These are phyloP conservation scores for Rhabditoides inermis DNA, from an alignment of 2,888 invertebrate genomes.

Conservation along the genomic window DNA sequence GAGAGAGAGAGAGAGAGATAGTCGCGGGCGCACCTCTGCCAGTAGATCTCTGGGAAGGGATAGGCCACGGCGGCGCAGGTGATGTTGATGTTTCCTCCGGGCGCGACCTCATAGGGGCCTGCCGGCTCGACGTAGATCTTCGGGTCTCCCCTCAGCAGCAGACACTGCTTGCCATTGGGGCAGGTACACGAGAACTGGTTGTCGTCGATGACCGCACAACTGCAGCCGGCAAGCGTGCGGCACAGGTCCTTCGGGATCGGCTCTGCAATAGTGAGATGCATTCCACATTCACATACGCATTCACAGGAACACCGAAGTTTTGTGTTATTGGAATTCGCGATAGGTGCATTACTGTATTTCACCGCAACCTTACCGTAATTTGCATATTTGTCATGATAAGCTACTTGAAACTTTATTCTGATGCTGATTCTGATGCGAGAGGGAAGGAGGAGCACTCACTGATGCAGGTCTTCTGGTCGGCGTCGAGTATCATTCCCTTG, in stretches of 20 bases:
- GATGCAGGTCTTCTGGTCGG: constrained; percentile 43
- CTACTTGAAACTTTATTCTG: neutral
- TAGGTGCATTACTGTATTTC: too few relatives aligned
- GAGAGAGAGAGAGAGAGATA: neutral
- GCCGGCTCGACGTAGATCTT: constrained; percentile 47
- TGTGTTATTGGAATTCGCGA: too few relatives aligned
- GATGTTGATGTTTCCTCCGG: constrained; percentile 49
- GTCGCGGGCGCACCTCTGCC: constrained; percentile 31
- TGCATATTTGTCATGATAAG: neutral
- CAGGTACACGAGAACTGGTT: constrained; percentile 45
- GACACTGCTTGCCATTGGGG: constrained; percentile 40
- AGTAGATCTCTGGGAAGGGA: constrained; percentile 48
- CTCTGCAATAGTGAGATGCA: constrained; percentile 36
- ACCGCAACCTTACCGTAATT: too few relatives aligned
- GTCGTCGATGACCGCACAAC: constrained; percentile 40
- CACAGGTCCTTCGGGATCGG: constrained; percentile 49
- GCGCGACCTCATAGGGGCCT: constrained; percentile 46
- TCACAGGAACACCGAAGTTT: too few relatives aligned
- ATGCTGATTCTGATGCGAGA: neutral
- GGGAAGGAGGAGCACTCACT: constrained; percentile 21
- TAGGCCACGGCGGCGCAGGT: constrained; percentile 48
- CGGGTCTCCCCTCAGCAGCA: constrained; percentile 43
- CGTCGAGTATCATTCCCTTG: constrained; percentile 43
- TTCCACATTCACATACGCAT: too few relatives aligned
- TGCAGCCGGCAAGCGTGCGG: constrained; percentile 43